A percentile compares a stretch with the other conserved stretches of the same genome.
These are phyloP conservation scores for Dendrolimus pini DNA, from an alignment of 2,888 invertebrate species.

Conservation along the genomic window DNA sequence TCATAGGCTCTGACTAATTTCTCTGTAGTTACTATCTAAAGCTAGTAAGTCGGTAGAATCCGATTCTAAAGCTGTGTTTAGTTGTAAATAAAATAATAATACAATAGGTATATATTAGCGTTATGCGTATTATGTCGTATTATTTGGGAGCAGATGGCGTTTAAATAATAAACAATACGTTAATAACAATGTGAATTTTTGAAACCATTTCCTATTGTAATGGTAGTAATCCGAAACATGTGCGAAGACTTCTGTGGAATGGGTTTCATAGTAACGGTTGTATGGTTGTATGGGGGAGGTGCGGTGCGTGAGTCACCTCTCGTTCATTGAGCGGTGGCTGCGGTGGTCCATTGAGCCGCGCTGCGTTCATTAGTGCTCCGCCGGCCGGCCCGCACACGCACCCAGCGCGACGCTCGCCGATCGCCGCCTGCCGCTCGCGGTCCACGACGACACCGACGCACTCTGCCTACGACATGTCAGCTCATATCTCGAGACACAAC, in stretches of 20 bases:
- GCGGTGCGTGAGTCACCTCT: conserved; percentile 68
- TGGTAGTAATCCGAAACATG: conserved; percentile 41
- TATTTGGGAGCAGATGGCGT: conserved; percentile 1
- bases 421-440: conserved; percentile 3
- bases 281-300: conserved; percentile 47
- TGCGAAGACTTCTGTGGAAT: conserved; percentile 36
- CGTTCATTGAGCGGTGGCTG: conserved; percentile 59
- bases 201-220: conserved; percentile 22
- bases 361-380: conserved; percentile 71
- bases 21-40: no score
- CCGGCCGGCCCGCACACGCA: conserved; percentile 71
- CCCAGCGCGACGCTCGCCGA: conserved; percentile 56
- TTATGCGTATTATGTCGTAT: no score
- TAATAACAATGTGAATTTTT: conserved; percentile 12
- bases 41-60: no score
- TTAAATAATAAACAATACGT: conserved; percentile 9
- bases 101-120: no score
- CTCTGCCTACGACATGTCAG: conserved; percentile 54
- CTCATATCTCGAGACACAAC: conserved; percentile 58
- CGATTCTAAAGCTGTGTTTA: no score
- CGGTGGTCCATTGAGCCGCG: conserved; percentile 67
- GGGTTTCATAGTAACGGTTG: conserved; percentile 50
- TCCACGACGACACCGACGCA: conserved; percentile 51
- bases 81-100: no score
- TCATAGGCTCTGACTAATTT: no score